phyloP scores from a whole-genome alignment of 1,140 invertebrate genomes.

The Drosophila kurseongensis region DNA sequence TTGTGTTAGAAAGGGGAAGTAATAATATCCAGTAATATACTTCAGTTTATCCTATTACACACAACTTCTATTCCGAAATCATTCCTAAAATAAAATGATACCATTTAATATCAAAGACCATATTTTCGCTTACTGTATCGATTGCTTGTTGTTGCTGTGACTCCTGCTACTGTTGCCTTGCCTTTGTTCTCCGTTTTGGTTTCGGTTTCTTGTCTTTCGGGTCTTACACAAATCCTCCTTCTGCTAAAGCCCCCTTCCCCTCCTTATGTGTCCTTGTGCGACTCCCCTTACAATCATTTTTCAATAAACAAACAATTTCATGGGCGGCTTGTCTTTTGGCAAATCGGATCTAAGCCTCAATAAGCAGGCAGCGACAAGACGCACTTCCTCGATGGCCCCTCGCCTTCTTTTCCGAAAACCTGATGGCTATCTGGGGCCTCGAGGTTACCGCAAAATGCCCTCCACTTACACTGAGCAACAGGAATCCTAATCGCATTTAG shows the following conservation, averaged over 20 bases:
- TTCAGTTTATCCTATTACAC: no score
- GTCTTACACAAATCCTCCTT: slow-evolving; percentile 37
- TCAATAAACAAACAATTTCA: slow-evolving; percentile 84
- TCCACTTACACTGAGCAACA: slow-evolving; percentile 61
- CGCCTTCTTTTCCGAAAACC: background rate
- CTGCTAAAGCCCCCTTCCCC: slow-evolving; percentile 11
- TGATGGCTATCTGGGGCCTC: slow-evolving; percentile 60
- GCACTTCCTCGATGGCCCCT: slow-evolving; percentile 64
- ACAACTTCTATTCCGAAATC: no score
- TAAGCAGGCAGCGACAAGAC: slow-evolving; percentile 81
- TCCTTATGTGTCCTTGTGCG: background rate
- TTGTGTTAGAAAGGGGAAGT: no score
- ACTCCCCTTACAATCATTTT: slow-evolving; percentile 73
- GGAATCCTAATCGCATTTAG: slow-evolving; percentile 46
- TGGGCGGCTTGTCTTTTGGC: slow-evolving; percentile 78
- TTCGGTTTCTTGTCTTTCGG: slow-evolving; percentile 43
- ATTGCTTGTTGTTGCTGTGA: slow-evolving; percentile 33
- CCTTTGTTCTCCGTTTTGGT: slow-evolving; percentile 45
- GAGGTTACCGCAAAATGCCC: slow-evolving; percentile 41
- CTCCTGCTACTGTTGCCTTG: slow-evolving; percentile 48
- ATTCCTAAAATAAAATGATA: no score
- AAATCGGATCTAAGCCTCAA: slow-evolving; percentile 83
- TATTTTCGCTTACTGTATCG: slow-evolving; percentile 20
- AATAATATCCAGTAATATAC: no score
- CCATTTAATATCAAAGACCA: no score